Conservation (phyloP, 2,113 vertebrate species). For the Amblyornis subalaris region DNA sequence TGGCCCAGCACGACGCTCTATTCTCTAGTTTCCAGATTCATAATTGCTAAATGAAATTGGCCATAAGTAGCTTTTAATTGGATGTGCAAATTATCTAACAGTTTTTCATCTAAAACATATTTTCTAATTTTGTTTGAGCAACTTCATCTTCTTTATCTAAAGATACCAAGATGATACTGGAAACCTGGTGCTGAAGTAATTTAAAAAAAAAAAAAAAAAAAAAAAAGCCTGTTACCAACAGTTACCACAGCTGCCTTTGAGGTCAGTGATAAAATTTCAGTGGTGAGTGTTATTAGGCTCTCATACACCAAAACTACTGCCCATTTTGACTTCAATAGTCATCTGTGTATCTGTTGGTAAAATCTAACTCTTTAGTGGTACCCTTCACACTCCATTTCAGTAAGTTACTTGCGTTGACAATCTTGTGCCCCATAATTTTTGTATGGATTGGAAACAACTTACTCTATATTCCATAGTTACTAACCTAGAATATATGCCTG, state of each 20-base stretch:
- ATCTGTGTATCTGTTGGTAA: constrained; percentile 15
- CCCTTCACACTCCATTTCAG: not conserved
- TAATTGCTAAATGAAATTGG: constrained; percentile 39
- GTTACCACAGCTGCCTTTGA: not conserved
- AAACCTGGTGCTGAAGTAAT: not conserved
- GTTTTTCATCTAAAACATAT: not conserved
- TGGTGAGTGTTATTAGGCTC: not conserved
- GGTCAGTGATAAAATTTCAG: not conserved
- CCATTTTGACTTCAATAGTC: not conserved
- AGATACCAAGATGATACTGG: not conserved
- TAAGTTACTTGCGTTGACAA: not conserved
- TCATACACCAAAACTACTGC: not conserved
- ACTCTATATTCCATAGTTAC: constrained; percentile 32
- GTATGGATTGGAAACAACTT: constrained; percentile 50
- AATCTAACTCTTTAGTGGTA: not conserved
- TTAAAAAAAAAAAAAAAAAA: not conserved
- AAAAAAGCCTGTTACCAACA: not conserved
- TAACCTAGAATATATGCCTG: constrained; percentile 43
- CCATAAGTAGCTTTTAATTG: constrained; percentile 8
- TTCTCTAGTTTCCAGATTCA: constrained; percentile 19
- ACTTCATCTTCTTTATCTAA: not conserved
- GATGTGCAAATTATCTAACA: constrained; percentile 29
- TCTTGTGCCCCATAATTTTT: not conserved
- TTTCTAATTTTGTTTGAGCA: constrained; percentile 9
- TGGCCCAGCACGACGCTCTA: not conserved